Evolutionary conservation across 2,113 vertebrate species (phyloP).

Genomic region (Actenoides lindsayi): DNA sequence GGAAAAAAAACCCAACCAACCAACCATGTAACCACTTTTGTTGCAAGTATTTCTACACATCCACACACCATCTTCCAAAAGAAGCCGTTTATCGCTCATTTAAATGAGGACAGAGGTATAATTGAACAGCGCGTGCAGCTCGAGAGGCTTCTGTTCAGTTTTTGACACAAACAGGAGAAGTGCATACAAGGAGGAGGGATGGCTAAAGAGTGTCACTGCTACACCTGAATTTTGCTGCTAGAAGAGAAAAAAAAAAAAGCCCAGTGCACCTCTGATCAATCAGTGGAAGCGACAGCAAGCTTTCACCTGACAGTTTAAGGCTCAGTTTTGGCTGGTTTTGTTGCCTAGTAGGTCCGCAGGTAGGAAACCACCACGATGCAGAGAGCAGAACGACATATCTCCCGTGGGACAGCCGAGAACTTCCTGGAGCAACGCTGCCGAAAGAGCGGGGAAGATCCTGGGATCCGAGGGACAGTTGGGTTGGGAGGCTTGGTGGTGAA

Average conservation of each 20-base stretch:
- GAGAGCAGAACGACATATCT: not conserved
- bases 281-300: not conserved
- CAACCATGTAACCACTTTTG: not conserved
- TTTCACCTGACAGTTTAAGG: not conserved
- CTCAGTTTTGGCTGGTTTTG: not conserved
- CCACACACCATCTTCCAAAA: not conserved
- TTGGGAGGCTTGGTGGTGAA: not conserved
- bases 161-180: not conserved
- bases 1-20: not conserved
- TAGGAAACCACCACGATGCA: not conserved
- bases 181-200: not conserved
- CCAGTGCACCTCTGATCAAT: not conserved
- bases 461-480: not conserved
- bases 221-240: not conserved
- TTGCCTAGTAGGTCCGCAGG: not conserved
- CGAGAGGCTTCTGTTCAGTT: not conserved
- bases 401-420: not conserved
- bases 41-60: not conserved
- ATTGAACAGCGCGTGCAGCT: not conserved
- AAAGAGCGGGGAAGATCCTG: not conserved
- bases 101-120: not conserved
- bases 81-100: not conserved
- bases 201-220: not conserved
- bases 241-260: not conserved
- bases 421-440: not conserved